Percentiles rank a stretch among this genome's conserved stretches.
These are phyloP conservation scores for Artemisiospiza belli DNA, from an alignment of 2,113 vertebrate species.

Conservation along the genomic window DNA sequence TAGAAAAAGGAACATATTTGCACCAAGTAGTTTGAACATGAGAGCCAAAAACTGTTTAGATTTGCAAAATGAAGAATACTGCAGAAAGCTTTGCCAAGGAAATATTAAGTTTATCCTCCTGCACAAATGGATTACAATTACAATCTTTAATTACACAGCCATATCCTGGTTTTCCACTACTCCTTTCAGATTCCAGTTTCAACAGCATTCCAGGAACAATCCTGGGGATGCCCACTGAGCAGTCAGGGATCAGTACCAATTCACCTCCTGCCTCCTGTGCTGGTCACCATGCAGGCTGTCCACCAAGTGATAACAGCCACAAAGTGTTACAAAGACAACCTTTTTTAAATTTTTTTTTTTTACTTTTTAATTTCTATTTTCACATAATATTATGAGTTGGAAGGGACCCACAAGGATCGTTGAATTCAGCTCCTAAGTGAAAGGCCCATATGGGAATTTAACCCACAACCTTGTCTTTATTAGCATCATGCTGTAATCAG, in stretches of 20 bases:
- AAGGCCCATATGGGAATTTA: neutral
- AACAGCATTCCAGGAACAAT: neutral
- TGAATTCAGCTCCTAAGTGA: neutral
- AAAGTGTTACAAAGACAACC: neutral
- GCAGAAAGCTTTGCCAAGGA: neutral
- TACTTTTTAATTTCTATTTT: neutral
- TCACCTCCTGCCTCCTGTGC: neutral
- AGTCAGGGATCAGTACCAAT: neutral
- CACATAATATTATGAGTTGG: neutral
- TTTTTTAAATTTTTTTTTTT: neutral
- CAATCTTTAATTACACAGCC: neutral
- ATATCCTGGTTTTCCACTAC: neutral
- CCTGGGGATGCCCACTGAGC: neutral
- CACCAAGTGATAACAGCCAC: neutral
- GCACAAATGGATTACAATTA: neutral
- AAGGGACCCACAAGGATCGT: neutral
- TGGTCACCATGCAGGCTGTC: rapidly evolving
- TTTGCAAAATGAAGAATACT: neutral
- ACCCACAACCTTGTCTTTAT: neutral
- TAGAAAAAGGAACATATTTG: neutral
- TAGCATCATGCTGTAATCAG: neutral
- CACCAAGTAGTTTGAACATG: neutral
- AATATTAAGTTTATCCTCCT: neutral
- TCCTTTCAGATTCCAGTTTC: neutral
- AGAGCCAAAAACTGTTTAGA: neutral